Percentiles rank a stretch among this genome's conserved stretches.
phyloP scores from a whole-genome alignment of 2,888 invertebrate genomes.

The Synanthedon andrenaeformis region DNA sequence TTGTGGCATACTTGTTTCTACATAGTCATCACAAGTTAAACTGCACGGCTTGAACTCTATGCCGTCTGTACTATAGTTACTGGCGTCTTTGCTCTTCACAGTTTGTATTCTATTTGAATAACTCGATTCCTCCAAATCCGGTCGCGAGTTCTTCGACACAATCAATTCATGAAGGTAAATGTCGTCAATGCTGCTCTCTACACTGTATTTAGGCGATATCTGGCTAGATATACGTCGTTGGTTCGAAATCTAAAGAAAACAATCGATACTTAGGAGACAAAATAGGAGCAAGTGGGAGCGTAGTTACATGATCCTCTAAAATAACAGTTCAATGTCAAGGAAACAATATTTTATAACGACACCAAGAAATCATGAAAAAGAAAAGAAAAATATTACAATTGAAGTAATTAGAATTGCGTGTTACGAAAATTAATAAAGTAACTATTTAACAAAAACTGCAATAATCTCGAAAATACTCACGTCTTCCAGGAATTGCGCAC shows the following conservation, averaged over 20 bases:
- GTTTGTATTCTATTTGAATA: slow-evolving; percentile 14
- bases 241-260: slow-evolving; percentile 39
- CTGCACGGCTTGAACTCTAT: slow-evolving; percentile 32
- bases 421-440: too few relatives aligned
- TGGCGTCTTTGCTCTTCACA: slow-evolving; percentile 11
- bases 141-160: slow-evolving; percentile 13
- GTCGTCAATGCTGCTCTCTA: slow-evolving; percentile 37
- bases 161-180: slow-evolving; percentile 30
- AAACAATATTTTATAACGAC: slow-evolving; percentile 4
- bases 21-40: slow-evolving; percentile 51
- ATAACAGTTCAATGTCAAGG: slow-evolving; percentile 41
- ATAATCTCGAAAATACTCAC: slow-evolving; percentile 36
- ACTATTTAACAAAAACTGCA: neutral
- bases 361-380: slow-evolving; percentile 2
- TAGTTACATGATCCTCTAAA: slow-evolving; percentile 12
- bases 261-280: slow-evolving; percentile 2
- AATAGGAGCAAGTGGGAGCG: neutral
- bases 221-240: slow-evolving; percentile 55
- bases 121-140: slow-evolving; percentile 5
- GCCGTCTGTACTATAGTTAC: slow-evolving; percentile 19
- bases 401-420: too few relatives aligned
- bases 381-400: too few relatives aligned
- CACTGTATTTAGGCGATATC: slow-evolving; percentile 29
- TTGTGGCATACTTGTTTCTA: slow-evolving; percentile 32
- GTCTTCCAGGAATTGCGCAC: slow-evolving; percentile 65